These are phyloP conservation scores for Paradoxurus hermaphroditus DNA, from an alignment of 2,113 vertebrate genomes.

Conservation along the genomic window DNA sequence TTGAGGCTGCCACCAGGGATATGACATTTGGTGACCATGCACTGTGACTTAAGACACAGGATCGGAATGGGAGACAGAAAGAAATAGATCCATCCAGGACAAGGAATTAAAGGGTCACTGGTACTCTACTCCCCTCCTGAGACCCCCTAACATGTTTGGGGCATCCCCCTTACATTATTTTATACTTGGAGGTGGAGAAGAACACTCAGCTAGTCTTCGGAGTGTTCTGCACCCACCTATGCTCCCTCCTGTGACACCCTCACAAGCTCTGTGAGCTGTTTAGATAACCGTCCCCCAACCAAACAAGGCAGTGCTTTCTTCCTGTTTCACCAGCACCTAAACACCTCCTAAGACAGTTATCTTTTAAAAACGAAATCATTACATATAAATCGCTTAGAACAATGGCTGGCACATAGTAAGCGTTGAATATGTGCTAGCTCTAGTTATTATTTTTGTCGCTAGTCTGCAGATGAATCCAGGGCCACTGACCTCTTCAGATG, in stretches of 20 bases:
- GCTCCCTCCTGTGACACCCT: neutral
- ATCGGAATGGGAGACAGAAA: neutral
- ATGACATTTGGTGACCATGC: neutral
- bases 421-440: neutral
- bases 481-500: neutral
- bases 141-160: neutral
- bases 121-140: neutral
- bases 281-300: neutral
- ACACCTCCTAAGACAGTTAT: neutral
- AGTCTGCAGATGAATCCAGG: neutral
- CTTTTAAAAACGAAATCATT: constrained; percentile 40
- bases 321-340: neutral
- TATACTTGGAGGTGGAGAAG: neutral
- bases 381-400: neutral
- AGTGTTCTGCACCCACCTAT: neutral
- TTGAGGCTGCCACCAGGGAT: neutral
- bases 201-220: neutral
- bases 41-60: neutral
- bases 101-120: neutral
- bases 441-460: constrained; percentile 47
- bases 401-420: neutral
- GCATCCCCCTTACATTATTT: neutral
- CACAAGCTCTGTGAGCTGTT: neutral
- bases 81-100: neutral
- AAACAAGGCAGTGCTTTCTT: neutral